Percentiles rank a stretch among this genome's conserved stretches.
Conservation (phyloP, 2,888 invertebrate species). For the Actias luna region DNA sequence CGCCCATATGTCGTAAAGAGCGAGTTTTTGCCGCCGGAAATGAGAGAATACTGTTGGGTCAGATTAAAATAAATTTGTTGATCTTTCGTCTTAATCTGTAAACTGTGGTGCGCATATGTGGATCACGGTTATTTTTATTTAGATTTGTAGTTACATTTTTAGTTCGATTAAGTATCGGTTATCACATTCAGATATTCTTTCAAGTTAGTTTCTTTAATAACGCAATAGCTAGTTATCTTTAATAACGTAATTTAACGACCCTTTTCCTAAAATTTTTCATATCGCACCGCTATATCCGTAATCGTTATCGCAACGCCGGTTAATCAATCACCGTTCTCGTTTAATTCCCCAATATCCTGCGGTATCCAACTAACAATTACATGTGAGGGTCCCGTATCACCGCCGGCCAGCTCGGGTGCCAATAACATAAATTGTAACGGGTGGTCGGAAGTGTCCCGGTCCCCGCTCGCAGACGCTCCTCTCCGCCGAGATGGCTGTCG, state of each 20-base stretch:
- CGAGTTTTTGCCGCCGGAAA: conserved; percentile 77
- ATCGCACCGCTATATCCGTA: conserved; percentile 59
- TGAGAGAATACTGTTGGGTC: conserved; percentile 69
- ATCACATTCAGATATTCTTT: not conserved
- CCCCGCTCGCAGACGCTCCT: conserved; percentile 30
- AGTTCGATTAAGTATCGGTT: conserved; percentile 54
- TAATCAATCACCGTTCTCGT: conserved; percentile 75
- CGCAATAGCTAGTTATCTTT: too few species aligned
- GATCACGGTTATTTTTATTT: conserved; percentile 51
- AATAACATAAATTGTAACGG: conserved; percentile 80
- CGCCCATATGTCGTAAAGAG: conserved; percentile 69
- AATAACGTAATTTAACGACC: too few species aligned
- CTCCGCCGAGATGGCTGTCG: conserved; percentile 65
- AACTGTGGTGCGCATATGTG: conserved; percentile 47
- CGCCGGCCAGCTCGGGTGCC: conserved; percentile 65
- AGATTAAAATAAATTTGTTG: conserved; percentile 80
- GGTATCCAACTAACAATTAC: conserved; percentile 77
- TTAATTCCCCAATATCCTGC: conserved; percentile 79
- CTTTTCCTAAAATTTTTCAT: conserved; percentile 56
- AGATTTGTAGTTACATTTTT: conserved; percentile 44
- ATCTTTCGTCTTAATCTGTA: conserved; percentile 73
- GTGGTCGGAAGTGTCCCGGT: conserved; percentile 61
- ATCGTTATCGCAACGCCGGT: conserved; percentile 69
- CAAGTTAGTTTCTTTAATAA: too few species aligned
- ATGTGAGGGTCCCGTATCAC: conserved; percentile 73